A percentile compares a stretch with the other conserved stretches of the same genome.
Conservation (phyloP, 2,888 invertebrate genomes). For the Norana najaformis region DNA sequence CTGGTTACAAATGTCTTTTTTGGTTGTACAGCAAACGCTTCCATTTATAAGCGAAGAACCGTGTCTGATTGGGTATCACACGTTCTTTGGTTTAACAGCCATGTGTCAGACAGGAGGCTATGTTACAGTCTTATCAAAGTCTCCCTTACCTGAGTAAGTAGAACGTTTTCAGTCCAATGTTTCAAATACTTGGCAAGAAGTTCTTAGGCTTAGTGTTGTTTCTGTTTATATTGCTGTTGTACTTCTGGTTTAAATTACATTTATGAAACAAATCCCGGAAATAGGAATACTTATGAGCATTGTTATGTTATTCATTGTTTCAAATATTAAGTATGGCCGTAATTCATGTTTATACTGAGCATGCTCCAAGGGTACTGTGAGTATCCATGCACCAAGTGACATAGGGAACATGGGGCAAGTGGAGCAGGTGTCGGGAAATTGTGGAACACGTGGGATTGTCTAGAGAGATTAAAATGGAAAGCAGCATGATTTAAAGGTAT, state of each 20-base stretch:
- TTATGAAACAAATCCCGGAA: not conserved
- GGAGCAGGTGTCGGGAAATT: not conserved
- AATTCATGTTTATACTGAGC: not conserved
- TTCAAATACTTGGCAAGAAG: not conserved
- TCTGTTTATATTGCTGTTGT: not conserved
- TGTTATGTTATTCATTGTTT: not conserved
- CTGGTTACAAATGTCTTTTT: not conserved
- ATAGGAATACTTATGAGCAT: not conserved
- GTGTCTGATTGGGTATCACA: constrained; percentile 21
- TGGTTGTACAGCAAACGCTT: not conserved
- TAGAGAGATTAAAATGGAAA: not conserved
- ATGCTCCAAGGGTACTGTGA: not conserved
- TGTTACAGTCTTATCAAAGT: not conserved
- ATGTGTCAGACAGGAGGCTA: constrained; percentile 16
- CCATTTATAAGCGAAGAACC: constrained; percentile 18
- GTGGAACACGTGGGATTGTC: not conserved
- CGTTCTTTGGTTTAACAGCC: not conserved
- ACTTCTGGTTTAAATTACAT: not conserved
- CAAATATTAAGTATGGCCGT: not conserved
- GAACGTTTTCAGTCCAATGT: not conserved
- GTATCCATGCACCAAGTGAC: not conserved
- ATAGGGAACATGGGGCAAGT: not conserved
- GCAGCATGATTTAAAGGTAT: not conserved
- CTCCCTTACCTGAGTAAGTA: not conserved
- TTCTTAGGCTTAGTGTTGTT: not conserved